phyloP scores from a whole-genome alignment of 2,888 invertebrate genomes.

The Ochropleura leucogaster region DNA sequence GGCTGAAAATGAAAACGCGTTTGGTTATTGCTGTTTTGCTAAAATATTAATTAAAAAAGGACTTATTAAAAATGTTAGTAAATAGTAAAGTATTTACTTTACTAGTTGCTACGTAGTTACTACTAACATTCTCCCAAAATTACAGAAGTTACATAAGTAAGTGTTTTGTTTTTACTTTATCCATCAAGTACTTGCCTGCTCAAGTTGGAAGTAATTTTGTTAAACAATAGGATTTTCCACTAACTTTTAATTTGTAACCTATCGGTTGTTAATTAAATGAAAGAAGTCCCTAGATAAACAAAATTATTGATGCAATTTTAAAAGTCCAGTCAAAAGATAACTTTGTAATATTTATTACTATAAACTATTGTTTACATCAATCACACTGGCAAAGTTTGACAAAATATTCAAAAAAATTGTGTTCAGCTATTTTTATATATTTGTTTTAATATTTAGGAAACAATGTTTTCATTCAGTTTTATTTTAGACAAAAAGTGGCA shows the following conservation, averaged over 20 bases:
- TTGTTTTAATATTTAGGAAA: background rate
- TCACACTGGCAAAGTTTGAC: background rate
- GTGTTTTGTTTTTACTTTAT: background rate
- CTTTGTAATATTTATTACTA: too few relatives aligned
- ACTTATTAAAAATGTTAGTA: background rate
- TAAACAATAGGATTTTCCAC: too few relatives aligned
- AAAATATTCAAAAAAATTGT: background rate
- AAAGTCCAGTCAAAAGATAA: background rate
- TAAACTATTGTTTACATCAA: background rate
- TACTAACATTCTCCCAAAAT: too few relatives aligned
- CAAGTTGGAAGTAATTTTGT: background rate
- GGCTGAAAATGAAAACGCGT: conserved; percentile 66
- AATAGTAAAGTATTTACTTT: too few relatives aligned
- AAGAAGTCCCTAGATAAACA: background rate
- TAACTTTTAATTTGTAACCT: background rate
- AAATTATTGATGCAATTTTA: too few relatives aligned
- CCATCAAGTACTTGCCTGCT: background rate
- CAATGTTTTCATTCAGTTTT: accelerated
- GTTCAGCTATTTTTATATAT: background rate
- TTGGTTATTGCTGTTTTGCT: conserved; percentile 65
- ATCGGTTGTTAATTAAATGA: background rate
- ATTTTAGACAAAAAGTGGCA: background rate
- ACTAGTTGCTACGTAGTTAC: too few relatives aligned
- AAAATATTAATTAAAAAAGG: background rate
- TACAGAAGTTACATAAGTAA: background rate